These are phyloP conservation scores for Trachelus tabidus DNA, from an alignment of 2,888 invertebrate species.

Conservation along the genomic window DNA sequence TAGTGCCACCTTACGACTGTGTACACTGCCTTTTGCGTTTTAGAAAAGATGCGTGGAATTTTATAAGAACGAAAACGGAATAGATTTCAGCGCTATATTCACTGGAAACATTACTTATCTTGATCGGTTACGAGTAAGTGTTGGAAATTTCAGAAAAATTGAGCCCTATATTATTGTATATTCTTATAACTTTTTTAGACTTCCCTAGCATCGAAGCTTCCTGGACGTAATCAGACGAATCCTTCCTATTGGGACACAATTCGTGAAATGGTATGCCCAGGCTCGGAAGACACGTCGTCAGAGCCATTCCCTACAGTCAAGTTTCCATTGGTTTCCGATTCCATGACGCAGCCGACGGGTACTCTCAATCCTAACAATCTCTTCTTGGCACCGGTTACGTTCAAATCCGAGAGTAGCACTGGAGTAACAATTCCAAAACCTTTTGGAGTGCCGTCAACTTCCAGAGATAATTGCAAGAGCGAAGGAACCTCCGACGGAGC, in stretches of 20 bases:
- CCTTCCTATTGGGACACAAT: constrained; percentile 84
- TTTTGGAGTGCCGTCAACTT: constrained; percentile 50
- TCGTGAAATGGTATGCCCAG: constrained; percentile 79
- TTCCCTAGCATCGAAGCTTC: constrained; percentile 84
- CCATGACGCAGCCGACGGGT: constrained; percentile 75
- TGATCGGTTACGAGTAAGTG: constrained; percentile 80
- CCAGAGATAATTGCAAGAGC: constrained; percentile 46
- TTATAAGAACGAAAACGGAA: constrained; percentile 78
- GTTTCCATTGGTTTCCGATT: constrained; percentile 78
- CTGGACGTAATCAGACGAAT: constrained; percentile 79
- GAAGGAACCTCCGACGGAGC: constrained; percentile 29
- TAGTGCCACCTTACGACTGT: background rate
- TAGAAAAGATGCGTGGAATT: constrained; percentile 85
- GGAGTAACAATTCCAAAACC: constrained; percentile 58
- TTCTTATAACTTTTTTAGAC: constrained; percentile 60
- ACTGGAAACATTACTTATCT: constrained; percentile 80
- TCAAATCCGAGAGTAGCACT: constrained; percentile 53
- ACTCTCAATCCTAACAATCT: constrained; percentile 82
- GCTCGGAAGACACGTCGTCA: constrained; percentile 72
- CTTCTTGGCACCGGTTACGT: constrained; percentile 75
- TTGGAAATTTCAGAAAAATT: background rate
- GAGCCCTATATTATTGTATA: no score
- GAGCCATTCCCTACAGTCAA: constrained; percentile 73
- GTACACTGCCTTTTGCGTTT: constrained; percentile 21
- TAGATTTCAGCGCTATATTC: constrained; percentile 76